Evolutionary conservation across 2,888 invertebrate species (phyloP).

Genomic region (Eilema sororculum): DNA sequence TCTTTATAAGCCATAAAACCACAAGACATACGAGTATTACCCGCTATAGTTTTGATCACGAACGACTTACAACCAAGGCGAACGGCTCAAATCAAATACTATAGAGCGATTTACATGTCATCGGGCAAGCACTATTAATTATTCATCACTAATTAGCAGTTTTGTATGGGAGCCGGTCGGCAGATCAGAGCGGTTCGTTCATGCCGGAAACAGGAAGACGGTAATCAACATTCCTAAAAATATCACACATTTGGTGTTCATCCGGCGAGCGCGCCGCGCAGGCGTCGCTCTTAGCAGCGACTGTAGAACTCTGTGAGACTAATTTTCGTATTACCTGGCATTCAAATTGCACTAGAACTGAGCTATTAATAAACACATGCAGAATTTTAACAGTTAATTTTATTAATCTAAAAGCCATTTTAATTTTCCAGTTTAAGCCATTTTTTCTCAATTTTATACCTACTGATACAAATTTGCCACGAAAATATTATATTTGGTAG

Average conservation of each 20-base stretch:
- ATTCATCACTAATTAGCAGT: constrained; percentile 82
- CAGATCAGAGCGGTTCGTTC: constrained; percentile 73
- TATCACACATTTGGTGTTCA: constrained; percentile 86
- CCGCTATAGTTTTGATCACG: constrained; percentile 35
- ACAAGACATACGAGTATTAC: constrained; percentile 8
- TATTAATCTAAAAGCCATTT: neutral
- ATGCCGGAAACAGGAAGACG: constrained; percentile 85
- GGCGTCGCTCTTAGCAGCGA: constrained; percentile 34
- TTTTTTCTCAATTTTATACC: too few relatives aligned
- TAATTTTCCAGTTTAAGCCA: too few relatives aligned
- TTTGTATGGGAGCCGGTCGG: constrained; percentile 70
- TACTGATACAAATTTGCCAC: too few relatives aligned
- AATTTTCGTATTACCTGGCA: constrained; percentile 32
- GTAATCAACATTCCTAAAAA: constrained; percentile 87
- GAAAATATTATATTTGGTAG: too few relatives aligned
- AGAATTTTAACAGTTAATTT: neutral
- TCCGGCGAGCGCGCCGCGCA: constrained; percentile 70
- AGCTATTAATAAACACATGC: neutral
- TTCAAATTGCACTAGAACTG: neutral
- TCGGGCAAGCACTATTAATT: constrained; percentile 73
- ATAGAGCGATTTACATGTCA: constrained; percentile 68
- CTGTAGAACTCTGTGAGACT: constrained; percentile 44
- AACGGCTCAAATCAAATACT: constrained; percentile 49
- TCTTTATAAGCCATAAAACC: constrained; percentile 3
- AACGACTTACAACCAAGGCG: constrained; percentile 19